Conservation (phyloP, 2,797 vertebrate genomes). For the Acrossocheilus wenchowensis region DNA sequence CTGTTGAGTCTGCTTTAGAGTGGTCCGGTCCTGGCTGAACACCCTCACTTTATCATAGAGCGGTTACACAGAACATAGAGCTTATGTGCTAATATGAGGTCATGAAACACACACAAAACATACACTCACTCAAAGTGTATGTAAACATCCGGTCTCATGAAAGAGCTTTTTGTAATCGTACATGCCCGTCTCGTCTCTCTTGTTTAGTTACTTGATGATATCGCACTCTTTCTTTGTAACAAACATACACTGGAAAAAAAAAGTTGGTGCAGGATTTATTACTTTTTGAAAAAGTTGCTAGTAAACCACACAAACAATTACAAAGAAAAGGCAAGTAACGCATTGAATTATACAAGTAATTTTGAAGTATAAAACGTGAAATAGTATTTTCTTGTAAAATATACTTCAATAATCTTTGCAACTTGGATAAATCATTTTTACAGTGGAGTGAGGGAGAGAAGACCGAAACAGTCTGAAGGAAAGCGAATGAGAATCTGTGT, state of each 20-base stretch:
- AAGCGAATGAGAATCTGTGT: slow-evolving; percentile 58
- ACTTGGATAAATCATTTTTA: not conserved
- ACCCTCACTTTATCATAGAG: not conserved
- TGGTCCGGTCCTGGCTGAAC: slow-evolving; percentile 3
- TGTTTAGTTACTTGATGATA: slow-evolving; percentile 1
- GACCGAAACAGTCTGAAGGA: not conserved
- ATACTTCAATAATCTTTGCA: not conserved
- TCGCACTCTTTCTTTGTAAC: slow-evolving; percentile 22
- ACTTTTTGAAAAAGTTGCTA: not conserved
- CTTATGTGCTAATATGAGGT: slow-evolving; percentile 27
- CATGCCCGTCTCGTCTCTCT: not conserved
- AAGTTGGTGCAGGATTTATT: not conserved
- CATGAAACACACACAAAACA: slow-evolving; percentile 8
- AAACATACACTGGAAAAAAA: not conserved
- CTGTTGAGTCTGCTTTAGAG: not conserved
- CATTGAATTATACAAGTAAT: not conserved
- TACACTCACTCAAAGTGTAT: slow-evolving; percentile 26
- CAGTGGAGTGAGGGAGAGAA: slow-evolving; percentile 2
- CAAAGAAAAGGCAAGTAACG: not conserved
- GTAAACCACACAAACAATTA: not conserved
- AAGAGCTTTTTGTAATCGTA: slow-evolving; percentile 45
- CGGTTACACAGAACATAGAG: slow-evolving; percentile 4
- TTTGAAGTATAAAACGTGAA: not conserved
- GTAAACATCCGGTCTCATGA: slow-evolving; percentile 63
- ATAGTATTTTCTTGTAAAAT: not conserved